Conservation (phyloP, 2,888 invertebrate species). For the Drosophila birchii region DNA sequence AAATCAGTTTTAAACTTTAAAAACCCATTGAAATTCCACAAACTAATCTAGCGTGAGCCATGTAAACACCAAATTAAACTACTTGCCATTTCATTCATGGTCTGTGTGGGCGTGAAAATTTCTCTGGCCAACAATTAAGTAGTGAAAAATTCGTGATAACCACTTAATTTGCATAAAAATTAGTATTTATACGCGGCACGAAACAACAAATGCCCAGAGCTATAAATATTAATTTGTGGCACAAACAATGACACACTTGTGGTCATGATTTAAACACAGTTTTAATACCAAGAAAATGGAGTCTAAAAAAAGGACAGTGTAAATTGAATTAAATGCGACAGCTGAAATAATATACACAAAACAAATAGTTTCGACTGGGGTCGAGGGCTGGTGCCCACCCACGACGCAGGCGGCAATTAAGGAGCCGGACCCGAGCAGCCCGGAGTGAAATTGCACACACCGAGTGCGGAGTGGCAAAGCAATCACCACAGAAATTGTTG, state of each 20-base stretch:
- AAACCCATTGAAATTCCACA: slow-evolving; percentile 1
- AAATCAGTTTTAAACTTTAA: not conserved
- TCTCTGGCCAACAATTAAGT: slow-evolving; percentile 35
- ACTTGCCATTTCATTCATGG: not conserved
- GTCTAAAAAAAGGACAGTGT: slow-evolving; percentile 26
- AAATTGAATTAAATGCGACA: slow-evolving; percentile 46
- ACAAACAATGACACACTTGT: slow-evolving; percentile 29
- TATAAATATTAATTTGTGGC: slow-evolving; percentile 41
- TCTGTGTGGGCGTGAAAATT: slow-evolving; percentile 14
- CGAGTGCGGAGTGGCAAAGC: not conserved
- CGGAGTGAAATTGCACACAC: slow-evolving; percentile 28
- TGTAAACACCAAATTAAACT: slow-evolving; percentile 1
- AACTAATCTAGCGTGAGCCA: slow-evolving; percentile 8
- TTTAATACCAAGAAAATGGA: not conserved
- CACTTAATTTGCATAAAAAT: slow-evolving; percentile 39
- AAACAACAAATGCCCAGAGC: slow-evolving; percentile 38
- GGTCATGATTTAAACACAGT: slow-evolving; percentile 22
- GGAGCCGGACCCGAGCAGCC: slow-evolving; percentile 23
- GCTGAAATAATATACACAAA: slow-evolving; percentile 33
- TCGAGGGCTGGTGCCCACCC: slow-evolving; percentile 3
- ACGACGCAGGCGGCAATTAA: slow-evolving; percentile 39
- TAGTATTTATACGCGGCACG: slow-evolving; percentile 37
- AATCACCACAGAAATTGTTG: slow-evolving; percentile 41
- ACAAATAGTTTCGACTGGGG: slow-evolving; percentile 33
- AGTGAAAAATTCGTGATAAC: slow-evolving; percentile 41